Evolutionary conservation across 2,888 invertebrate genomes (phyloP).

Genomic region (Ypsolopha scabrella): DNA sequence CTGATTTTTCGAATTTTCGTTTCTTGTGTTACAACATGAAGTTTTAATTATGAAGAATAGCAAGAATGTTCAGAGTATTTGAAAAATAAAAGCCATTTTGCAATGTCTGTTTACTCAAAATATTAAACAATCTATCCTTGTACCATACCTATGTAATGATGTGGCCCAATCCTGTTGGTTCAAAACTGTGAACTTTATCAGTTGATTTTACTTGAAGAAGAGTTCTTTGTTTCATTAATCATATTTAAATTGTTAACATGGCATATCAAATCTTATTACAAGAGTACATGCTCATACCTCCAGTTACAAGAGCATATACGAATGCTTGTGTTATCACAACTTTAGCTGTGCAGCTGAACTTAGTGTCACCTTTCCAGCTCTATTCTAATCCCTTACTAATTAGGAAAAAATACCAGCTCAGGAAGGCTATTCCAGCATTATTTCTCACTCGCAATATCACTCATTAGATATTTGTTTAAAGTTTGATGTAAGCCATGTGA

Average conservation of each 20-base stretch:
- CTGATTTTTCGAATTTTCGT: too few species aligned
- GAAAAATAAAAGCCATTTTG: too few species aligned
- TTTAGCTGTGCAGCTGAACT: conserved; percentile 97
- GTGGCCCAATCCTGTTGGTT: conserved; percentile 63
- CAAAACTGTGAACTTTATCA: conserved; percentile 21
- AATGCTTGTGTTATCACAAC: conserved; percentile 98
- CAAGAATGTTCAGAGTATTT: too few species aligned
- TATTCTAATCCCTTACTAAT: conserved; percentile 99
- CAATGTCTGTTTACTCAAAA: not conserved
- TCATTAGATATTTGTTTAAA: too few species aligned
- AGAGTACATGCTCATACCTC: conserved; percentile 94
- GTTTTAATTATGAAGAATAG: too few species aligned
- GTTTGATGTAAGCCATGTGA: too few species aligned
- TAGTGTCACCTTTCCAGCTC: conserved; percentile 96
- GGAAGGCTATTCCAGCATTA: conserved; percentile 97
- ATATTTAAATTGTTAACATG: conserved; percentile 55
- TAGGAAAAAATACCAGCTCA: conserved; percentile 90
- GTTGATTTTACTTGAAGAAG: conserved; percentile 13
- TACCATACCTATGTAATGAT: conserved; percentile 25
- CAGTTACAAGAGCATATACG: conserved; percentile 96
- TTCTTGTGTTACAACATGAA: too few species aligned
- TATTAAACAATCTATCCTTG: not conserved
- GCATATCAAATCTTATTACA: conserved; percentile 88
- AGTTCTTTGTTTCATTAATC: too few species aligned
- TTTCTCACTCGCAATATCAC: conserved; percentile 98